Base-by-base conservation (phyloP, 2,888 invertebrate genomes). In the Pandemis corylana region DNA sequence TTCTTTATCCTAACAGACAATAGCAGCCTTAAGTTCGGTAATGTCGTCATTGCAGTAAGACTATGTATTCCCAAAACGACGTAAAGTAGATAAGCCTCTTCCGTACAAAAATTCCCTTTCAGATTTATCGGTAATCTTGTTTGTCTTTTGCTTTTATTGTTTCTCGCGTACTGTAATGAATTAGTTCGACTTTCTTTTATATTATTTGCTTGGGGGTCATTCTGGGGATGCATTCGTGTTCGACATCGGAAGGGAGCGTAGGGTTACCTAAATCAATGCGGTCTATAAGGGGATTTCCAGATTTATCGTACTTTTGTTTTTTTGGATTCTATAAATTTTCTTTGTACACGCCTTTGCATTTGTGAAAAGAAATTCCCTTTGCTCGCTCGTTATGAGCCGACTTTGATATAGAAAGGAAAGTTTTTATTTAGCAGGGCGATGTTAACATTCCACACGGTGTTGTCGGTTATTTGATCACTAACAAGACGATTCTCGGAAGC, bases 1-100 rank as follows among this genome's bases (percentile, higher is more conserved):
- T 89, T 89, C 88, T 89, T 91, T 90, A 90, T 90, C 89, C 90
- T 82, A 83, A 87, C 88, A 89, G 87, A 91, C 90, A 92, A 91
- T 87, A 85, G 87, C 76, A 84, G 89, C 87, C 88, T 91, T 90
- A 90, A 85, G 87, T 87, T 87, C 83, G 83, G 85, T 79, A 82
- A 82, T 87, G 84, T 87, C 86, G 85, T 90, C 88, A 88, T 88
- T 89, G 90, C 89, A 85, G 84, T 87, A 87, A 89, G 84, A 83
- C 86, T 88, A 90, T 89, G 89, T 91, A 90, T 90, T 88, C 88
- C 90, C 85, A 86, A 89, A 90, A 88, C 88, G 86, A 90, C 87
- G 87, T 84, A 90, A 91, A 91, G 89, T 84, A 90, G 89, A 89
- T 91, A 92, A 91, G 90, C 89, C 83, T 80, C 81, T 83, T 80